Base-by-base conservation (phyloP, 1,140 invertebrate species). In the Lineus longissimus region DNA sequence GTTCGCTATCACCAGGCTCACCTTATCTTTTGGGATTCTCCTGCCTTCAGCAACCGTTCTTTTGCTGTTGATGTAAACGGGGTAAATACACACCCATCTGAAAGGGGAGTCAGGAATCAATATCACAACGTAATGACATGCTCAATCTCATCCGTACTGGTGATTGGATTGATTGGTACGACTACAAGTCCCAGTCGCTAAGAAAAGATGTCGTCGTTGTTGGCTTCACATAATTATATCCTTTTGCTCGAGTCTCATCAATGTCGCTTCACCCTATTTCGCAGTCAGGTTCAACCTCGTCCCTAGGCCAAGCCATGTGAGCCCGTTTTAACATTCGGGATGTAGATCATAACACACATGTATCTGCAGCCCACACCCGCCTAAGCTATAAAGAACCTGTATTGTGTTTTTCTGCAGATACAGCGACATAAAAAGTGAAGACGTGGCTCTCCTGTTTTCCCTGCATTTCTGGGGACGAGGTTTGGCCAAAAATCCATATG, bases 81-180 rank as follows among this genome's bases (percentile, higher is more conserved):
- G 97, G 83, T 98, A 98, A 61, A 99, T 91, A 73, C 93, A 95
- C 61, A 97, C 87, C 95, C 95, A 98, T 73, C 95, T 77, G 55
- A 62, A 73, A 69, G 25, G 61, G 51, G 51, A 64, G 59, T 17
- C 58, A 65, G 9, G 61, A 27, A 33, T 66, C 33, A 54, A 68
- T 45, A 17, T 55, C 31, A 40, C 23, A 43, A 29, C 19, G 55
- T 13, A 27, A 55, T n/a, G 23, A 13, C 6, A 33, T 2, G 43
- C 33, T 9, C 6, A 51, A 1, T 58, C 9, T 15, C 55, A 22
- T 41, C 23, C 51, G n/a, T 36, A 11, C 47, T 17, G 19, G 7
- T 33, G 2, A 19, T 66, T 58, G 33, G 22, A 30, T 36, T 63
- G 22, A 30, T 56, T 19, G 13, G 29, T 23, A 31, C 7, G 4